Base-by-base conservation (phyloP, 2,113 vertebrate species). In the Xyliphius kryptos region DNA sequence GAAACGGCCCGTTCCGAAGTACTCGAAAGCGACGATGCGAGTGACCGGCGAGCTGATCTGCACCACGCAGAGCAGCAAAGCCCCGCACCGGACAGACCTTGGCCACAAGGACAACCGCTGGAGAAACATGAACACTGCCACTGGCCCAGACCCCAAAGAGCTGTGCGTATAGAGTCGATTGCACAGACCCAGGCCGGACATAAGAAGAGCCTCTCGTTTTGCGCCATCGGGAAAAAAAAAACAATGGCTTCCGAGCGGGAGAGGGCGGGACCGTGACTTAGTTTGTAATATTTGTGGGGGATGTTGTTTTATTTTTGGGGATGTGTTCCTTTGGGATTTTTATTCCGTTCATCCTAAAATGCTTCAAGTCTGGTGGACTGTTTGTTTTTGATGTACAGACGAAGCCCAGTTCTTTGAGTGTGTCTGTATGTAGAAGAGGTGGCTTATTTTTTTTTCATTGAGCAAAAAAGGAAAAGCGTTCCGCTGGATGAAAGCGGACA, bases 51-150 rank as follows among this genome's bases (percentile, higher is more conserved):
- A 76, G 36, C 32, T 85, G 76, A 80, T 87, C 79, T 91, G 90
- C 74, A 87, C 85, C 53, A 79, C 83, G 63, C 87, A 81, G 74
- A 83, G 80, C 74, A 84, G 79, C 69, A 91, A 92, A 85, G 89
- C 87, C 8, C 87, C 89, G 21, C 85, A 85, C 80, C 90, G 91
- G 87, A 91, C 87, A 80, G 75, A 79, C 41, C 82, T 80, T 81
- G 86, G 86, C 85, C 91, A 93, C 83, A 91, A 94, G 89, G 92
- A 95, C 88, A 98, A 96, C 89, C 90, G 90, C 59, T 88, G 88
- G 57, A 89, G 92, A 89, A 90, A 90, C 75, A 77, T 82, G 82
- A 88, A 85, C 52, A 80, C 82, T 53, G 82, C 77, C 53, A 79
- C 63, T 68, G 75, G 84, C 80, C 80, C 81, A 80, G 88, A 86